These are phyloP conservation scores for Drosophila putrida DNA, from an alignment of 2,888 invertebrate species.

Conservation along the genomic window DNA sequence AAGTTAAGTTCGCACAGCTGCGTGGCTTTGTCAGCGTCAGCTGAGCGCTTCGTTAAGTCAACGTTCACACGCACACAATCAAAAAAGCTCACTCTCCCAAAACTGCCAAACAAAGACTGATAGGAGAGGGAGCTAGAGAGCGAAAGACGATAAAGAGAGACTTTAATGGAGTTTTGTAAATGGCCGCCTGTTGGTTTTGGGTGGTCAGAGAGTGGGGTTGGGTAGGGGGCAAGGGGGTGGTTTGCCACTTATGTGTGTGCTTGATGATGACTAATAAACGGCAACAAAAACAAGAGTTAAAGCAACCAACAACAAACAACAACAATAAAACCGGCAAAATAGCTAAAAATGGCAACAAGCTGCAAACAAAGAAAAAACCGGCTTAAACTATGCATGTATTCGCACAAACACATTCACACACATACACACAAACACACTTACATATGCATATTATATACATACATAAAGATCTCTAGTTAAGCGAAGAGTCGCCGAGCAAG, in stretches of 20 bases:
- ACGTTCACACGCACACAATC: constrained; percentile 17
- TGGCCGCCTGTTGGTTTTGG: constrained; percentile 24
- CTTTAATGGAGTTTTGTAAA: constrained; percentile 50
- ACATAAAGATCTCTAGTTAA: constrained; percentile 32
- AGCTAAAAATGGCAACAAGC: constrained; percentile 56
- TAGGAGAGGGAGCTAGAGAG: constrained; percentile 23
- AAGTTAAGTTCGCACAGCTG: constrained; percentile 53
- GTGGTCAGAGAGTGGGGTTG: constrained; percentile 1
- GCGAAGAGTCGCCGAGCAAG: constrained; percentile 4
- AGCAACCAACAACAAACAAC: constrained; percentile 36
- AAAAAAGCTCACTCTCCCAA: constrained; percentile 17
- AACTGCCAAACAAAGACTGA: constrained; percentile 61
- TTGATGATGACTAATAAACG: constrained; percentile 69
- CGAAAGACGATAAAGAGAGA: constrained; percentile 5
- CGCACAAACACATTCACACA: constrained; percentile 16
- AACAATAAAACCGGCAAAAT: constrained; percentile 69
- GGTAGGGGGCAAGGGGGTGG: not conserved
- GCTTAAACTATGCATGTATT: constrained; percentile 55
- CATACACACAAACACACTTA: constrained; percentile 4
- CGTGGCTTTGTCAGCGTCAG: constrained; percentile 46
- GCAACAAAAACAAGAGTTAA: constrained; percentile 38
- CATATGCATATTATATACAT: constrained; percentile 14
- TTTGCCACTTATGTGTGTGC: constrained; percentile 34
- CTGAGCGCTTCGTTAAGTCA: constrained; percentile 41
- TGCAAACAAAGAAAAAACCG: constrained; percentile 74